Evolutionary conservation across 2,797 vertebrate species (phyloP), one percentile per base, ranked within the genome.

Genomic region (Esox masquinongy): DNA sequence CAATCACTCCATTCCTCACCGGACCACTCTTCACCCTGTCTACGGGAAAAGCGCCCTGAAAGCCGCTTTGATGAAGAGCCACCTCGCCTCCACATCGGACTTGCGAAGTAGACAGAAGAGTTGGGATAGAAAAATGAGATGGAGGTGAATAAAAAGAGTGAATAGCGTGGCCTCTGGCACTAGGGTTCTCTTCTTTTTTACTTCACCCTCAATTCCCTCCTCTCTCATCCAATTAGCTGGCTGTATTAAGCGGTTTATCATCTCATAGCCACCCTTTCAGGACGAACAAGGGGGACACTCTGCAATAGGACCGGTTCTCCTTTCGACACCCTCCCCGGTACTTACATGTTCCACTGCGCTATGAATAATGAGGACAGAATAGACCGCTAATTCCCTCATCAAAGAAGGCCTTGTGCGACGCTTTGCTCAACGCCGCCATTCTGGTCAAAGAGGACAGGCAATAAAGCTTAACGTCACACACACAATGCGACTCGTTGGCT

Each of bases 221-320:
- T 97, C 97, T 98, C 97, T 99, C 98, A 99, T 99, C 98, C 98
- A 99, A 99, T 99, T 99, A 99, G 97, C 95, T 96, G 96, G 93
- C 96, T 98, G 97, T 98, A 99, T 99, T 99, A 99, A 99, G 98
- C 97, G 97, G 98, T 99, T 99, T 99, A 99, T 99, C 97, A 97
- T 99, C 98, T 99, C 97, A 99, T 99, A 98, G 97, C 96, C 96
- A 94, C 92, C 96, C 95, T 97, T 99, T 99, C 96, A 99, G 94
- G 94, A 87, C 95, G 95, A 96, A 99, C 97, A 99, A 99, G 97
- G 96, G 96, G 95, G 96, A 97, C 96, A 98, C 97, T 98, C 97
- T 97, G 98, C 97, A 97, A 98, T 97, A 94, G 98, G 97, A 95
- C 96, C 96, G 89, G 96, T 95, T 97, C 96, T 97, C 96, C 96